Conservation (phyloP, 2,113 vertebrate species). For the Seriola dumerili region DNA sequence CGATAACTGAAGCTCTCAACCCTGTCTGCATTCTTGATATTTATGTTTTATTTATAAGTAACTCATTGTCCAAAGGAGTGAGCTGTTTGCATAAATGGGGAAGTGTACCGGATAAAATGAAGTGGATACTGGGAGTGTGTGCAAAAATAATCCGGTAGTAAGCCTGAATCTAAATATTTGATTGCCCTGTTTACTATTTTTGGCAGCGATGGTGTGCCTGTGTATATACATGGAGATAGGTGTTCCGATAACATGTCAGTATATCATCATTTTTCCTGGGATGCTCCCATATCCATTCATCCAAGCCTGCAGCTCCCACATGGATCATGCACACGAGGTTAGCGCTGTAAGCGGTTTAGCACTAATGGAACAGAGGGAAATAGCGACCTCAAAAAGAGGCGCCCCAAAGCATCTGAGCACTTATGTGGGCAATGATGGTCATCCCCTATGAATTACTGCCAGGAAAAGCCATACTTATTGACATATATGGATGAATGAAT, state of each 20-base stretch:
- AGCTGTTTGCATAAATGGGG: constrained; percentile 60
- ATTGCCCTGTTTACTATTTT: constrained; percentile 49
- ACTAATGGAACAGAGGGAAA: constrained; percentile 50
- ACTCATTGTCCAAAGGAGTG: constrained; percentile 66
- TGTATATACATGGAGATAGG: background rate
- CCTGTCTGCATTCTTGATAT: constrained; percentile 66
- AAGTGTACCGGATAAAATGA: constrained; percentile 52
- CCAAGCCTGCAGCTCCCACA: constrained; percentile 37
- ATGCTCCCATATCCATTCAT: constrained; percentile 18
- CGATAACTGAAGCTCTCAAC: constrained; percentile 46
- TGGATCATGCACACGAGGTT: constrained; percentile 13
- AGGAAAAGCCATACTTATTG: constrained; percentile 38
- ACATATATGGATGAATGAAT: constrained; percentile 28
- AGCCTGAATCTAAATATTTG: constrained; percentile 65
- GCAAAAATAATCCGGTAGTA: constrained; percentile 31
- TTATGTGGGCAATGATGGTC: constrained; percentile 40
- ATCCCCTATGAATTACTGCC: constrained; percentile 29
- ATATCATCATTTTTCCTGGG: constrained; percentile 24
- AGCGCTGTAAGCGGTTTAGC: constrained; percentile 28
- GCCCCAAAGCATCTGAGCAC: constrained; percentile 44
- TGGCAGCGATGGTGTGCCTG: background rate
- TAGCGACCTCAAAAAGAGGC: constrained; percentile 4
- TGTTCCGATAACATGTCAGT: constrained; percentile 21
- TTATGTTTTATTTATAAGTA: constrained; percentile 70
- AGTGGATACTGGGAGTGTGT: constrained; percentile 33